Conservation (phyloP, 1,140 invertebrate genomes). For the Papilio polyxenes region DNA sequence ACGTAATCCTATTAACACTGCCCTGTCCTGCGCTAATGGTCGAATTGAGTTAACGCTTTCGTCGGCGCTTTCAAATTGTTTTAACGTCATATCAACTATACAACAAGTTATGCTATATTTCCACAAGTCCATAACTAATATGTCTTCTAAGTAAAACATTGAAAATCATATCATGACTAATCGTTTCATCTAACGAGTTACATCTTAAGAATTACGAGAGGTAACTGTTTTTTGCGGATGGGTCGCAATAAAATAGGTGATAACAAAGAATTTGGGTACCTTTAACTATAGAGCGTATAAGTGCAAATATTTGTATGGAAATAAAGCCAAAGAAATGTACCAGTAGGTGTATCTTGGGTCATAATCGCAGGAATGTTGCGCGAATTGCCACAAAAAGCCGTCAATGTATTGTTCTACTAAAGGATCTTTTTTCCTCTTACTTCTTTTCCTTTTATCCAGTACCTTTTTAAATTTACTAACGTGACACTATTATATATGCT, state of each 20-base stretch:
- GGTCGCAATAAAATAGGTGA: no score
- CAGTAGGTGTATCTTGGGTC: no score
- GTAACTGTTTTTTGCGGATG: no score
- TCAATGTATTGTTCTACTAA: no score
- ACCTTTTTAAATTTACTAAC: not conserved
- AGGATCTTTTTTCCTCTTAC: not conserved
- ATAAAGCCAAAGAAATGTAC: no score
- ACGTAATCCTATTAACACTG: conserved; percentile 8
- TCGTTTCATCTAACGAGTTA: no score
- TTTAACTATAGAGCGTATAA: no score
- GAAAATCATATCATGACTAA: not conserved
- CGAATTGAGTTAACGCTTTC: not conserved
- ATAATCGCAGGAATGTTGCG: no score
- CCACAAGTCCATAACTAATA: not conserved
- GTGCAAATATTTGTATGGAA: no score
- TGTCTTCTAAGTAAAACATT: not conserved
- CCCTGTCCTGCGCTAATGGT: conserved; percentile 1
- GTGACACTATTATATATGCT: not conserved
- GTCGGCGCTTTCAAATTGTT: conserved; percentile 4
- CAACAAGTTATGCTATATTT: not conserved
- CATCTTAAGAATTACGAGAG: no score
- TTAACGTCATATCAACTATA: not conserved
- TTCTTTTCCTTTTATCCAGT: not conserved
- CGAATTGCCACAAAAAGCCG: no score
- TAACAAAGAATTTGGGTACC: no score